phyloP scores from a whole-genome alignment of 2,888 invertebrate genomes.

The Drosophila kambysellisi region DNA sequence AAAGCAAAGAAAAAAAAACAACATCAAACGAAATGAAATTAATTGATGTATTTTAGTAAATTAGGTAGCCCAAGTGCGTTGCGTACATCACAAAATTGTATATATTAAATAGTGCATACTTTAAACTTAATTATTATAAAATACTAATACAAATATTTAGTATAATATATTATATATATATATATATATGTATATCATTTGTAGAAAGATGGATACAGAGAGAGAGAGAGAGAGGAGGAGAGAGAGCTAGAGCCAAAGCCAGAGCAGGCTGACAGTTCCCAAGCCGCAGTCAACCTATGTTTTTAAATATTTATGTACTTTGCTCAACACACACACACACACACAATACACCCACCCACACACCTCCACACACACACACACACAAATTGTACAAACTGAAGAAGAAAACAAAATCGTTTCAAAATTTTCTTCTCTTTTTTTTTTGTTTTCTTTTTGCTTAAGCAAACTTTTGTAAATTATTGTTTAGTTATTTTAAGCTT shows the following conservation, averaged over 20 bases:
- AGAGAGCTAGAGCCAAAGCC: slow-evolving; percentile 49
- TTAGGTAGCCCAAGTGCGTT: slow-evolving; percentile 38
- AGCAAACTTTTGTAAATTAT: slow-evolving; percentile 32
- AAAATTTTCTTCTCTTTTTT: slow-evolving; percentile 4
- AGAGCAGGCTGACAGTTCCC: slow-evolving; percentile 42
- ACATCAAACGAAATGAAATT: slow-evolving; percentile 16
- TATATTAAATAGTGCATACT: slow-evolving; percentile 13
- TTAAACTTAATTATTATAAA: slow-evolving; percentile 6
- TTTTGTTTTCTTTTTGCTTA: not conserved
- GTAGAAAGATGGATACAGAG: not conserved
- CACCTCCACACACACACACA: slow-evolving; percentile 3
- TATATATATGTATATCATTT: slow-evolving; percentile 20
- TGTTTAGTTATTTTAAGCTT: slow-evolving; percentile 14
- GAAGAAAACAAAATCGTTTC: slow-evolving; percentile 12
- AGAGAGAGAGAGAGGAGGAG: not conserved
- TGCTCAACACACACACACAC: slow-evolving; percentile 40
- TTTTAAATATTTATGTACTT: slow-evolving; percentile 35
- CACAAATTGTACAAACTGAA: slow-evolving; percentile 29
- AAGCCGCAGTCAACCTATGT: slow-evolving; percentile 41
- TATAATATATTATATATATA: slow-evolving; percentile 19
- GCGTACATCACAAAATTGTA: slow-evolving; percentile 27
- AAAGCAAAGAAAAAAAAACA: not conserved
- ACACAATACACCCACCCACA: not conserved
- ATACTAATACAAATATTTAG: slow-evolving; percentile 3
- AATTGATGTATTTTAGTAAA: slow-evolving; percentile 39